These are phyloP conservation scores for Podarcis raffonei DNA, from an alignment of 2,113 vertebrate genomes.

Conservation along the genomic window DNA sequence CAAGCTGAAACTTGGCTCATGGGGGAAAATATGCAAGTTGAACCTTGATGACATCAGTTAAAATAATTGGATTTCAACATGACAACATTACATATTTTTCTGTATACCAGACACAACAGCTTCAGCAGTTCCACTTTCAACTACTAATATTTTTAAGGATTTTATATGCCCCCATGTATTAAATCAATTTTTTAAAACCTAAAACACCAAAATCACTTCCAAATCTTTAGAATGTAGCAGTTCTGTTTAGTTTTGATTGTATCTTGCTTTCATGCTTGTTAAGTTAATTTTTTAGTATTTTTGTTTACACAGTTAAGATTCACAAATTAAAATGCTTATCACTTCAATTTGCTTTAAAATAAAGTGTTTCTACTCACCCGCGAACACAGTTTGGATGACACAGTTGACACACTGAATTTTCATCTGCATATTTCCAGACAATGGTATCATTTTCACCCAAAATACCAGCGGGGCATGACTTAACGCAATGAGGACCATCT, in stretches of 20 bases:
- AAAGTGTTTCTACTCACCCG: slow-evolving; percentile 78
- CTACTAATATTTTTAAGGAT: not conserved
- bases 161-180: not conserved
- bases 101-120: not conserved
- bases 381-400: slow-evolving; percentile 90
- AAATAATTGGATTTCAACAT: not conserved
- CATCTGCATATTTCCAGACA: slow-evolving; percentile 87
- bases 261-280: not conserved
- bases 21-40: not conserved
- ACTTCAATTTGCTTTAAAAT: not conserved
- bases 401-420: slow-evolving; percentile 75
- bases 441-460: slow-evolving; percentile 79
- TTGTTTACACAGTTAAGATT: not conserved
- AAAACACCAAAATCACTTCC: not conserved
- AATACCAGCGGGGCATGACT: slow-evolving; percentile 81
- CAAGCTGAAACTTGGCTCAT: not conserved
- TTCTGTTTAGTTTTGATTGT: not conserved
- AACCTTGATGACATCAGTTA: not conserved
- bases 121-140: not conserved
- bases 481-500: slow-evolving; percentile 88
- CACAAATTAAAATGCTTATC: not conserved
- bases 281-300: slow-evolving; percentile 15
- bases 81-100: not conserved
- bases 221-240: not conserved
- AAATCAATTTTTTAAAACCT: no score